A percentile compares a stretch with the other conserved stretches of the same genome.
These are phyloP conservation scores for Venturia canescens DNA, from an alignment of 1,140 invertebrate genomes.

Conservation along the genomic window DNA sequence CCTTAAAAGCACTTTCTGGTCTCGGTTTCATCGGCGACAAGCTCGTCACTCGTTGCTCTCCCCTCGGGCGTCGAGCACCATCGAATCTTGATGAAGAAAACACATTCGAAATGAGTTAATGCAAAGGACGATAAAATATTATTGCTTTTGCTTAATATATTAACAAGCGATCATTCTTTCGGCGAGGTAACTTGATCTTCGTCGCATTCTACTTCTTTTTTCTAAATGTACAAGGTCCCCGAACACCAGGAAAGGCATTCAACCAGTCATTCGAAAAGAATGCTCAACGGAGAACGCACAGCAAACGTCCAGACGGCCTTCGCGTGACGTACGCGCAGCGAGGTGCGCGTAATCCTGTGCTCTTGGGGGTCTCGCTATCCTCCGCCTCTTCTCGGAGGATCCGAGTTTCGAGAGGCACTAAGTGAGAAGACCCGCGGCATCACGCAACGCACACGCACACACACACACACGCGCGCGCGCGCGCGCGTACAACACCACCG, in stretches of 20 bases:
- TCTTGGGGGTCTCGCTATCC: slow-evolving; percentile 28
- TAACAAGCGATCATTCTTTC: too few relatives aligned
- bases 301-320: slow-evolving; percentile 37
- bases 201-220: slow-evolving; percentile 16
- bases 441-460: slow-evolving; percentile 4
- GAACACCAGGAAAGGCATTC: slow-evolving; percentile 35
- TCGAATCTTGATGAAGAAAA: background rate
- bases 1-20: slow-evolving; percentile 25
- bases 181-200: background rate
- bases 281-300: slow-evolving; percentile 13
- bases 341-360: slow-evolving; percentile 40
- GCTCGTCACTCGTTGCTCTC: background rate
- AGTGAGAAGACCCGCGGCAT: slow-evolving; percentile 39
- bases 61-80: background rate
- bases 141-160: too few relatives aligned
- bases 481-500: background rate
- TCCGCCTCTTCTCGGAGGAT: slow-evolving; percentile 6
- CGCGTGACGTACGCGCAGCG: slow-evolving; percentile 40
- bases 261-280: slow-evolving; percentile 35
- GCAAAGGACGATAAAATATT: background rate
- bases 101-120: background rate
- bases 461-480: background rate
- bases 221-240: slow-evolving; percentile 10
- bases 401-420: slow-evolving; percentile 4
- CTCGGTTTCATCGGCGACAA: background rate